These are phyloP conservation scores for Clarias pachynema DNA, from an alignment of 2,797 vertebrate species.

Conservation along the genomic window DNA sequence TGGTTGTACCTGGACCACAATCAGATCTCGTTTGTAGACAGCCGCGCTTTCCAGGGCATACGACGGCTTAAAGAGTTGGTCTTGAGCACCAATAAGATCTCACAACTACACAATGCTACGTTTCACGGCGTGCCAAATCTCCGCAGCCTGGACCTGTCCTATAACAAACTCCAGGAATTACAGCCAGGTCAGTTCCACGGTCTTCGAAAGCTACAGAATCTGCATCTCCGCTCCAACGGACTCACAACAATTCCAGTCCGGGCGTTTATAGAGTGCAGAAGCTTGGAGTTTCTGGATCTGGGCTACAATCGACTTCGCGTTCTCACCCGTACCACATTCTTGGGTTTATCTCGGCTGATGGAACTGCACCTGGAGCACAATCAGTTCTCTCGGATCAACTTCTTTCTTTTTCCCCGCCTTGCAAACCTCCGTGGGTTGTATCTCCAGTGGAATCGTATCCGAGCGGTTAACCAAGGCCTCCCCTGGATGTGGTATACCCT, in stretches of 20 bases:
- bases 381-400: slow-evolving; percentile 98
- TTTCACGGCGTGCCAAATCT: slow-evolving; percentile 97
- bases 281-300: slow-evolving; percentile 95
- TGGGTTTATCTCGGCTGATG: slow-evolving; percentile 91
- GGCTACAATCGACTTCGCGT: slow-evolving; percentile 96
- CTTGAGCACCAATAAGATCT: slow-evolving; percentile 96
- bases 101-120: slow-evolving; percentile 91
- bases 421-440: slow-evolving; percentile 94
- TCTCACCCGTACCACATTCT: slow-evolving; percentile 93
- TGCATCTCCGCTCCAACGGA: slow-evolving; percentile 93
- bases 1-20: slow-evolving; percentile 99
- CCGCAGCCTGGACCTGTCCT: slow-evolving; percentile 96
- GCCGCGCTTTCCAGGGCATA: slow-evolving; percentile 94
- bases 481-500: slow-evolving; percentile 98
- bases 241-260: slow-evolving; percentile 91
- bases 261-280: slow-evolving; percentile 94
- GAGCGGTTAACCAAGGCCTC: slow-evolving; percentile 92
- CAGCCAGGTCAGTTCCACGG: slow-evolving; percentile 95
- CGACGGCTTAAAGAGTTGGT: slow-evolving; percentile 96
- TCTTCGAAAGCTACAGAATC: slow-evolving; percentile 91
- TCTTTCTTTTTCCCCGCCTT: slow-evolving; percentile 96
- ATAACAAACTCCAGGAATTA: slow-evolving; percentile 93
- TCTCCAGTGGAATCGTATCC: slow-evolving; percentile 96
- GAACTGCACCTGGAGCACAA: slow-evolving; percentile 98
- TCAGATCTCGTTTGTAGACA: slow-evolving; percentile 90